These are phyloP conservation scores for Euphydryas editha DNA, from an alignment of 2,888 invertebrate genomes.

Conservation along the genomic window DNA sequence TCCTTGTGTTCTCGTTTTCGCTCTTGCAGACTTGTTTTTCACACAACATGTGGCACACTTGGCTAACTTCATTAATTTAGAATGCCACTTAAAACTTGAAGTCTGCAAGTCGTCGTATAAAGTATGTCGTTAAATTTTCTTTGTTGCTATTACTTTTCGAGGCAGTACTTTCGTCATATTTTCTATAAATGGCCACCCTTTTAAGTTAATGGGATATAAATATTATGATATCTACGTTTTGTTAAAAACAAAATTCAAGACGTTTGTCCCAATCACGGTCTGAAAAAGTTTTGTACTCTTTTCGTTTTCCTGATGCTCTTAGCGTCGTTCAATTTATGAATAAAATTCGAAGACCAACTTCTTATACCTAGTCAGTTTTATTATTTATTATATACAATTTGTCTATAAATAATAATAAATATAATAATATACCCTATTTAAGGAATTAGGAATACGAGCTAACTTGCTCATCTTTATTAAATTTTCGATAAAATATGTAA, in stretches of 20 bases:
- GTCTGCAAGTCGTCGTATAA: slow-evolving; percentile 41
- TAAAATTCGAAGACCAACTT: too few species aligned
- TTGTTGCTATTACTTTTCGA: slow-evolving; percentile 25
- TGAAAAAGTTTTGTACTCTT: too few species aligned
- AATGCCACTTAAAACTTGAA: slow-evolving; percentile 48
- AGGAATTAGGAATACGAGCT: too few species aligned
- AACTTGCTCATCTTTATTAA: not conserved
- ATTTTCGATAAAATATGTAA: not conserved
- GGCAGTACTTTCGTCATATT: not conserved
- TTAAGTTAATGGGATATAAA: slow-evolving; percentile 4
- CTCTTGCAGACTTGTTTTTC: slow-evolving; percentile 43
- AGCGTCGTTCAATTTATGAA: too few species aligned
- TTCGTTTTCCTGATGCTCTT: too few species aligned
- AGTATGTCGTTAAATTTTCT: slow-evolving; percentile 32
- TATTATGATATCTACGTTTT: not conserved
- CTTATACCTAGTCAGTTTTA: too few species aligned
- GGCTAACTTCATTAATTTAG: slow-evolving; percentile 51
- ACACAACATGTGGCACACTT: slow-evolving; percentile 43
- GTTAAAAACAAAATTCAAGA: not conserved
- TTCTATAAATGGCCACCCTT: not conserved
- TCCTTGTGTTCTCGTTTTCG: slow-evolving; percentile 20
- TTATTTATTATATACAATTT: too few species aligned
- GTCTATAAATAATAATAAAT: too few species aligned
- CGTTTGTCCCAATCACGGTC: not conserved
- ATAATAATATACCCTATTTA: too few species aligned